These are phyloP conservation scores for Andrena dorsata DNA, from an alignment of 2,888 invertebrate genomes.

Conservation along the genomic window DNA sequence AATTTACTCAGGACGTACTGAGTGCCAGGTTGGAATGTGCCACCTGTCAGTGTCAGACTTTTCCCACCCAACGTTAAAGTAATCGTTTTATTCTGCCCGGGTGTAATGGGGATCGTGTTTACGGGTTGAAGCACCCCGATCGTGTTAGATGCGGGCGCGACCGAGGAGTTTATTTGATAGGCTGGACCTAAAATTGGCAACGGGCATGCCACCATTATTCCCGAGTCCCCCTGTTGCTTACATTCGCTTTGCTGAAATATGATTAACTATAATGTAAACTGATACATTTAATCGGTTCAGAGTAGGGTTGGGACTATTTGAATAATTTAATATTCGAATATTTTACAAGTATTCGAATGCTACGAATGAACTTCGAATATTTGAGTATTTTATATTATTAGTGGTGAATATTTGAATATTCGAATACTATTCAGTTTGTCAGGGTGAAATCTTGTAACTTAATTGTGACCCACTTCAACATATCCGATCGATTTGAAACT, in stretches of 20 bases:
- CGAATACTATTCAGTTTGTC: no score
- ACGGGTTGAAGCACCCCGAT: constrained; percentile 64
- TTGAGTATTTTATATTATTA: no score
- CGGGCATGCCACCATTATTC: constrained; percentile 57
- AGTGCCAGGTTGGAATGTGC: constrained; percentile 71
- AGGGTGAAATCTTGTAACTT: no score
- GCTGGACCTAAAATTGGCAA: constrained; percentile 60
- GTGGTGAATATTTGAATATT: no score
- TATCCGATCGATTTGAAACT: no score
- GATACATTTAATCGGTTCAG: not conserved
- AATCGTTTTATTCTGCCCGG: constrained; percentile 74
- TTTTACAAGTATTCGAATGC: no score
- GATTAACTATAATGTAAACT: not conserved
- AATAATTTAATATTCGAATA: no score
- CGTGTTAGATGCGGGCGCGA: constrained; percentile 34
- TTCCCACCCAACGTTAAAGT: constrained; percentile 77
- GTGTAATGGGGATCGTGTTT: constrained; percentile 72
- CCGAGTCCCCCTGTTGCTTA: constrained; percentile 49
- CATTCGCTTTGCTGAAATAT: constrained; percentile 51
- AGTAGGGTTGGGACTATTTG: not conserved
- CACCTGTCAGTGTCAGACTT: constrained; percentile 76
- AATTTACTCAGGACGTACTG: constrained; percentile 78
- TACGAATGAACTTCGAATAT: no score
- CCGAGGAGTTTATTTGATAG: constrained; percentile 65
- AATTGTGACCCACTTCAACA: no score